Evolutionary conservation across 2,113 vertebrate genomes (phyloP), one percentile per base, ranked within the genome.

Genomic region (Oceanites oceanicus): DNA sequence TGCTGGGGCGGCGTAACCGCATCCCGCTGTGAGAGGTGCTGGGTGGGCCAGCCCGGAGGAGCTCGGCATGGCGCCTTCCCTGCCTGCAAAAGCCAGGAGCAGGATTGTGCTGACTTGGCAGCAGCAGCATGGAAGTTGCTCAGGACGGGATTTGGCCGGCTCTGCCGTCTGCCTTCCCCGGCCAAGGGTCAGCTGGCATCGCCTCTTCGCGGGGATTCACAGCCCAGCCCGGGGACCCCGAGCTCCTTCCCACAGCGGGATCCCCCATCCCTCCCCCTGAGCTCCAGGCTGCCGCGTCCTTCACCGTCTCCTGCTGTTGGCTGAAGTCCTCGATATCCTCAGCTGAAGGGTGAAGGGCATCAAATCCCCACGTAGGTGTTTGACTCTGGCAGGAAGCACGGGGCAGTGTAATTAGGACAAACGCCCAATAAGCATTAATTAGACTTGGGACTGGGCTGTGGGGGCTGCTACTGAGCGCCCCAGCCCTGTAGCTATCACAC

Each of bases 181-280:
- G 85, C 90, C 90, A 96, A 97, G 84, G 96, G 89, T 94, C 73
- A 81, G 79, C 92, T 94, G 91, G 92, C 86, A 32, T 75, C 1
- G 5, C 34, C 77, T 84, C 45, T 7, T 42, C 1, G 0, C 1
- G 7, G 19, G 44, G 15, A 25, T 27, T n/a, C 67, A 42, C 52
- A 76, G 40, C 30, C 52, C 4, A 8, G 59, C 53, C 27, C 0
- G 0, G 67, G 58, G 21, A 61, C 56, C n/a, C 2, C 0, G 5
- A 56, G 55, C 26, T 38, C 22, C 47, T 30, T 92, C 68, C 44
- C 1, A 0, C 26, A 14, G 40, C 0, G 0, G 21, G 40, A 52
- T 36, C 16, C 36, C 38, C 13, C 7, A 3, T 4, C 4, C 32
- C 9, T 11, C 5, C 14, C 21, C 45, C 15, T 10, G n/a, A 42